Conservation (phyloP, 2,113 vertebrate genomes). For the Sclerurus mexicanus region DNA sequence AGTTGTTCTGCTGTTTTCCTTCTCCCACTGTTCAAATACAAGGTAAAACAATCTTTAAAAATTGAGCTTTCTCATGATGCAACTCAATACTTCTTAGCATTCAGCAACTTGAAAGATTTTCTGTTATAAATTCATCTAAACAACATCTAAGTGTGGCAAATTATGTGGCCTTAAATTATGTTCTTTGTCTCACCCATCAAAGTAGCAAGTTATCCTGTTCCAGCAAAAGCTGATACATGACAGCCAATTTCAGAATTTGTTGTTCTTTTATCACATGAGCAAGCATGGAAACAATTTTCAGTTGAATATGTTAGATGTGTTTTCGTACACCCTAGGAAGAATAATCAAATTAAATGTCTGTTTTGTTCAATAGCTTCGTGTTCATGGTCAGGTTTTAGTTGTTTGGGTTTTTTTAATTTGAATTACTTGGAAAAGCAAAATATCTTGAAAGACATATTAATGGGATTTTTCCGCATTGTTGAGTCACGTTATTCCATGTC, state of each 20-base stretch:
- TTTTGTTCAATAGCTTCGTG: conserved; percentile 37
- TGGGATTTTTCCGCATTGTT: conserved; percentile 29
- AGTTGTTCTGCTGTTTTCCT: background rate
- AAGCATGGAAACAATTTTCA: conserved; percentile 11
- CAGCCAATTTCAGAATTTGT: background rate
- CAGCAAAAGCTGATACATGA: background rate
- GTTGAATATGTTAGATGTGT: conserved; percentile 16
- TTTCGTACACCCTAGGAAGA: conserved; percentile 20
- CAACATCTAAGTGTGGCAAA: background rate
- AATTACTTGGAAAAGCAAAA: conserved; percentile 24
- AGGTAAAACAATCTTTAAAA: background rate
- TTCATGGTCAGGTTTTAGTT: conserved; percentile 40
- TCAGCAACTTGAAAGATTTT: background rate
- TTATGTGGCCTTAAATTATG: background rate
- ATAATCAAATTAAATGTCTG: conserved; percentile 26
- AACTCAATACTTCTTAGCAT: background rate
- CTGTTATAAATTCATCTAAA: background rate
- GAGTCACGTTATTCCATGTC: conserved; percentile 31
- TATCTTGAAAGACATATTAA: background rate
- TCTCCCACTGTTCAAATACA: background rate
- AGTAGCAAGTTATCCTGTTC: background rate
- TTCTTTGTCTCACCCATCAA: background rate
- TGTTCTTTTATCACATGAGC: conserved; percentile 5
- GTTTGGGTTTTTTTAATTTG: background rate
- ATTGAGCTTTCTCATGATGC: background rate